Conservation (phyloP, 2,888 invertebrate species). For the Criorhina ranunculi region DNA sequence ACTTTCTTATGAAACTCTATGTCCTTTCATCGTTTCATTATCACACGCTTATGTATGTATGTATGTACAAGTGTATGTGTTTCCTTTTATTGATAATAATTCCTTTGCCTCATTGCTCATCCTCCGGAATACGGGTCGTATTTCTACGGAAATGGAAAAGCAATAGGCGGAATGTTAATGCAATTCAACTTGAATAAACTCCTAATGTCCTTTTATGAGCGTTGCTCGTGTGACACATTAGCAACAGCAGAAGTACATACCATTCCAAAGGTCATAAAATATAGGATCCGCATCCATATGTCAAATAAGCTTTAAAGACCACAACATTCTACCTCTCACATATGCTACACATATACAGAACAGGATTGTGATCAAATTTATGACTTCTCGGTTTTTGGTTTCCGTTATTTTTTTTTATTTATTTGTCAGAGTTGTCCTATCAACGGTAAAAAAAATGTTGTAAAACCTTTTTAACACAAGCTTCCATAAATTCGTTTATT, state of each 20-base stretch:
- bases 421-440: neutral
- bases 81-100: conserved; percentile 10
- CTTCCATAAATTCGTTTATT: conserved; percentile 28
- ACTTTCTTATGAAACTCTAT: too few relatives aligned
- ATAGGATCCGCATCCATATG: conserved; percentile 13
- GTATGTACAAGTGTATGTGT: too few relatives aligned
- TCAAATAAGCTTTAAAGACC: conserved; percentile 15
- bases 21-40: too few relatives aligned
- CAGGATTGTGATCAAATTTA: conserved; percentile 24
- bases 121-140: conserved; percentile 14
- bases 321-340: neutral
- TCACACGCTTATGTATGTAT: too few relatives aligned
- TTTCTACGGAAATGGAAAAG: conserved; percentile 15
- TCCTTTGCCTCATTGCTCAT: neutral
- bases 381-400: conserved; percentile 16
- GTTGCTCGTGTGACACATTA: conserved; percentile 49
- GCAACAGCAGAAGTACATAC: neutral
- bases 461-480: neutral
- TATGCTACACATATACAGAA: neutral
- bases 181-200: conserved; percentile 33
- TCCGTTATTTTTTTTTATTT: too few relatives aligned
- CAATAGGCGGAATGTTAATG: conserved; percentile 34
- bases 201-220: conserved; percentile 47
- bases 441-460: conserved; percentile 6
- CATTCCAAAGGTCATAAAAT: conserved; percentile 27